These are phyloP conservation scores for Tenthredo scrophulariae DNA, from an alignment of 2,888 invertebrate species.

Conservation along the genomic window DNA sequence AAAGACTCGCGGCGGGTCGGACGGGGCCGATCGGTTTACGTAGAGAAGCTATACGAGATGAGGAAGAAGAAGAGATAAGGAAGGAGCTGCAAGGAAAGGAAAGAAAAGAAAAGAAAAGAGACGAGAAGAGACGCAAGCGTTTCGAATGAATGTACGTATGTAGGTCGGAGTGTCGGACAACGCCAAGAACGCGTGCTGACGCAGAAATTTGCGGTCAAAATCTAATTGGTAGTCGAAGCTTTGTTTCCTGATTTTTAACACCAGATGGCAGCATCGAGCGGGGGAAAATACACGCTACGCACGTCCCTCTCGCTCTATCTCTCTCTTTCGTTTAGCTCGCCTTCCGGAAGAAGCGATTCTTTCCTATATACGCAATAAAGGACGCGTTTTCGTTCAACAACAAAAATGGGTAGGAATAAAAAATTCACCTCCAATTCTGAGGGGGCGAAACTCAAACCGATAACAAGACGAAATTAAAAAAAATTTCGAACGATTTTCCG, in stretches of 20 bases:
- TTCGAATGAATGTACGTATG: conserved; percentile 33
- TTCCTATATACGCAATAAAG: conserved; percentile 5
- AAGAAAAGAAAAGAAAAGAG: conserved; percentile 47
- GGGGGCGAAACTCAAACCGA: neutral
- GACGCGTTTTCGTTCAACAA: neutral
- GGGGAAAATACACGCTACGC: conserved; percentile 24
- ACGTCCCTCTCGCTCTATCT: neutral
- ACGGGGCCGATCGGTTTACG: neutral
- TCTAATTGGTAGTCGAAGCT: conserved; percentile 45
- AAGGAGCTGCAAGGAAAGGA: neutral
- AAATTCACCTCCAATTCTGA: neutral
- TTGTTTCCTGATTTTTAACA: conserved; percentile 41
- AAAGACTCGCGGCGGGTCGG: neutral
- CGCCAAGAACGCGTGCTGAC: conserved; percentile 47
- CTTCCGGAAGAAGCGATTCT: conserved; percentile 36
- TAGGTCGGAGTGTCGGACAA: conserved; percentile 47
- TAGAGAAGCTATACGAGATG: conserved; percentile 1
- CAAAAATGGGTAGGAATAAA: neutral
- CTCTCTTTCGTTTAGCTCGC: neutral
- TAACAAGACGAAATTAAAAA: neutral
- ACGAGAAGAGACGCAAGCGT: conserved; percentile 52
- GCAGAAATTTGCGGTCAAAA: conserved; percentile 42
- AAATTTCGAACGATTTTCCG: neutral
- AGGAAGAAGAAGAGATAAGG: conserved; percentile 56
- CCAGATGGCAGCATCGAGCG: conserved; percentile 44